Evolutionary conservation across 2,113 vertebrate species (phyloP), one percentile per base, ranked within the genome.

Genomic region (Xenopus borealis): DNA sequence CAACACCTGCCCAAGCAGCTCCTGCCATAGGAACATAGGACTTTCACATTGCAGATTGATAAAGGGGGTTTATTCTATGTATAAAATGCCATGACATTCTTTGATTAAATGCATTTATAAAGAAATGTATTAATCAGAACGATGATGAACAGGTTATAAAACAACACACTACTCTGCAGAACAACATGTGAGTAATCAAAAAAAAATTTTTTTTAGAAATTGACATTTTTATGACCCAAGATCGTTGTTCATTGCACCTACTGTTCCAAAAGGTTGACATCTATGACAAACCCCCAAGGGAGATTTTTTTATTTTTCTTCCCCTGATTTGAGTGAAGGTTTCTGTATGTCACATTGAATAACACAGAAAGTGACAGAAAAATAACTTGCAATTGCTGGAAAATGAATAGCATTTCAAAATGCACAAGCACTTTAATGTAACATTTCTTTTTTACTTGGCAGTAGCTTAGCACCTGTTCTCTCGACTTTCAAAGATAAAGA

Each of bases 301-400:
- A 89, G 78, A 12, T 2, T 66, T 14, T 46, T 10, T 69, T 59
- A 45, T 72, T 53, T 72, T 47, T 62, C 47, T 27, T 52, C 18
- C 57, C 57, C 71, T 89, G 79, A 81, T 88, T 75, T 83, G 87
- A 89, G 88, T 82, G 82, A 88, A 81, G 81, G 83, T 84, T 92
- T 89, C 86, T 88, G 72, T 83, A 81, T 82, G 81, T 87, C 66
- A 85, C 67, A 50, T 78, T 89, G 84, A 89, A 89, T 81, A 83
- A 85, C 90, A 91, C 84, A 89, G 86, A 87, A 91, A 91, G 87
- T 92, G 90, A 91, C 89, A 91, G 88, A 92, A 90, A 91, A 92
- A 92, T 92, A 91, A 92, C 90, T 90, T 83, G 80, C 89, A 92
- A 92, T 90, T 93, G 88, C 88, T 84, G 83, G 83, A 88, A 91